phyloP scores from a whole-genome alignment of 2,888 invertebrate species.

The Tenthredo distinguenda region DNA sequence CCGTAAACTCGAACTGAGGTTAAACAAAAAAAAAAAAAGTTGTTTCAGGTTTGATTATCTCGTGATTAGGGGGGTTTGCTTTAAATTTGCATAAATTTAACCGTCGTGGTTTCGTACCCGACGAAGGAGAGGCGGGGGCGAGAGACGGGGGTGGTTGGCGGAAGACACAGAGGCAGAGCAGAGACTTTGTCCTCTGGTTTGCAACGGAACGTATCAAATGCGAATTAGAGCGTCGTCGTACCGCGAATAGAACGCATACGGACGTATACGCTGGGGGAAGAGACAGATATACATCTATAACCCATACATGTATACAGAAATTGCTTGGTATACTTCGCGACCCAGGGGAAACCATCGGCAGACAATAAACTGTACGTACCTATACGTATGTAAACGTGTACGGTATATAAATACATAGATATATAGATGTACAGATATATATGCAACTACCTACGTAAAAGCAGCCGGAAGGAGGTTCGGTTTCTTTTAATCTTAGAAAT shows the following conservation, averaged over 20 bases:
- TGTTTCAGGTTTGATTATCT: slow-evolving; percentile 23
- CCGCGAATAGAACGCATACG: slow-evolving; percentile 29
- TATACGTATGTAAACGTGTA: neutral
- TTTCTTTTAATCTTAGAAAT: slow-evolving; percentile 36
- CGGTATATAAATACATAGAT: neutral
- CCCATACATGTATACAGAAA: slow-evolving; percentile 1
- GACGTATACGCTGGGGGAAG: neutral
- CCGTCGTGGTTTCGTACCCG: neutral
- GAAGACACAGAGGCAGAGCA: neutral
- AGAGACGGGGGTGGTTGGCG: neutral
- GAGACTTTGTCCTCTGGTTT: slow-evolving; percentile 38
- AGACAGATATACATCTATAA: neutral
- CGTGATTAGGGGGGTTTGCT: slow-evolving; percentile 35
- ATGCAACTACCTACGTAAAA: neutral
- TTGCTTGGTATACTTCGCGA: neutral
- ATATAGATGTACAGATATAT: neutral
- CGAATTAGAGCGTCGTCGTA: slow-evolving; percentile 40
- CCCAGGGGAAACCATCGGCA: slow-evolving; percentile 15
- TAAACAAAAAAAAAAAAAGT: neutral
- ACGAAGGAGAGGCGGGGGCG: neutral
- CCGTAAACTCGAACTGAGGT: neutral
- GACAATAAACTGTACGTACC: slow-evolving; percentile 8
- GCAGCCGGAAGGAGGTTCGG: slow-evolving; percentile 5
- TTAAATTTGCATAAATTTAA: slow-evolving; percentile 42
- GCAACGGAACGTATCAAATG: slow-evolving; percentile 44